phyloP scores from a whole-genome alignment of 2,113 vertebrate species.

The Scomber scombrus region DNA sequence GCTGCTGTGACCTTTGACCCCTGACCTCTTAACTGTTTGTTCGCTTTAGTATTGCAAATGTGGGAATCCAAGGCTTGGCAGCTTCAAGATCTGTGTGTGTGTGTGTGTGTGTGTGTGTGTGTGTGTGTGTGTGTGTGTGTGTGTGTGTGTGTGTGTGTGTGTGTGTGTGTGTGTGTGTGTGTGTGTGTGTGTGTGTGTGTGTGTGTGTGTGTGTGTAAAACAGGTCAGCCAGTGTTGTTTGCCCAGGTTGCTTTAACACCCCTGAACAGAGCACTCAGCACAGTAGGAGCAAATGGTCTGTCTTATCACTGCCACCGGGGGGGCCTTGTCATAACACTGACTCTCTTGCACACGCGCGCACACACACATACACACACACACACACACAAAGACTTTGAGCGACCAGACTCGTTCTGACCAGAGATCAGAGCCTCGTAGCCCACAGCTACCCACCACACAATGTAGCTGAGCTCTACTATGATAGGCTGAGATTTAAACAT shows the following conservation, averaged over 20 bases:
- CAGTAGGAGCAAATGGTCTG: conserved; percentile 77
- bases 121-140: conserved; percentile 25
- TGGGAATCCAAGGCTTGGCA: background rate
- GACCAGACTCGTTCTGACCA: conserved; percentile 44
- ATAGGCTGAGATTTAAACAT: background rate
- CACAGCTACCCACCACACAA: conserved; percentile 3
- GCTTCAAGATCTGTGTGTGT: conserved; percentile 8
- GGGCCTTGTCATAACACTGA: conserved; percentile 79
- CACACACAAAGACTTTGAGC: conserved; percentile 19
- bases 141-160: conserved; percentile 42
- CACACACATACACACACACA: conserved; percentile 15
- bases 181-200: conserved; percentile 33
- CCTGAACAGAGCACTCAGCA: conserved; percentile 72
- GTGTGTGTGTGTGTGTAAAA: conserved; percentile 61
- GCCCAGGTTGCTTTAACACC: conserved; percentile 75
- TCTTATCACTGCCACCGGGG: conserved; percentile 74
- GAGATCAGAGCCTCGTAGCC: conserved; percentile 35
- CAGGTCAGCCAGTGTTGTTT: conserved; percentile 73
- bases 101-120: conserved; percentile 32
- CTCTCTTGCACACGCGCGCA: conserved; percentile 7
- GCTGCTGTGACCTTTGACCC: conserved; percentile 38
- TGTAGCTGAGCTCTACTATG: too few species aligned
- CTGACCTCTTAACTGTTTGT: background rate
- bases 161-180: conserved; percentile 25
- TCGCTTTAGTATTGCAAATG: background rate